phyloP scores from a whole-genome alignment of 2,113 vertebrate genomes.

The Amphiprion ocellaris region DNA sequence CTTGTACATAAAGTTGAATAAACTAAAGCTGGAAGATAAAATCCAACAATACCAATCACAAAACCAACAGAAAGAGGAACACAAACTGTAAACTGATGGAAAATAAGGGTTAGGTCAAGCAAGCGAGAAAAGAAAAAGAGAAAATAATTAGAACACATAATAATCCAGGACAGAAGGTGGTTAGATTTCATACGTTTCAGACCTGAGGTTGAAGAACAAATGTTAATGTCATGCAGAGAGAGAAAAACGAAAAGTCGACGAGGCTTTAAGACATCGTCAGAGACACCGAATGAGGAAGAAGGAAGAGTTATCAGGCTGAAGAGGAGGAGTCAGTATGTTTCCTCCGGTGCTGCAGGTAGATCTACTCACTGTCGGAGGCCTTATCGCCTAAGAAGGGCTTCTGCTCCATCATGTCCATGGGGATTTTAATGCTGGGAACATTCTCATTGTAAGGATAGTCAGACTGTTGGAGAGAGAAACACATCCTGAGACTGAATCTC shows the following conservation, averaged over 20 bases:
- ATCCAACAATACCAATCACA: neutral
- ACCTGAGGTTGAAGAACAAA: neutral
- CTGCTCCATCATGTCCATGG: conserved; percentile 99
- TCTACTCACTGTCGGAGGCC: conserved; percentile 97
- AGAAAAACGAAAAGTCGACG: neutral
- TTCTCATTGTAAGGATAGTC: conserved; percentile 98
- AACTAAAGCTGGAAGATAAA: too few relatives aligned
- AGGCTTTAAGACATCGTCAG: conserved; percentile 5
- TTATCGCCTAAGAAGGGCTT: conserved; percentile 98
- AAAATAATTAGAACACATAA: neutral
- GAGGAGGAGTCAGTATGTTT: neutral
- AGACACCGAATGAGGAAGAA: conserved; percentile 4
- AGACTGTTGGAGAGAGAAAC: conserved; percentile 91
- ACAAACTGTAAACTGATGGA: neutral
- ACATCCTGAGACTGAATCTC: conserved; percentile 44
- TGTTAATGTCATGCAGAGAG: conserved; percentile 36
- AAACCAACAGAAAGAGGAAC: neutral
- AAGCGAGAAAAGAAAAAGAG: neutral
- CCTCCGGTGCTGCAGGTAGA: conserved; percentile 66
- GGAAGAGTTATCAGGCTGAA: conserved; percentile 7
- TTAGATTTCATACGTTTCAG: conserved; percentile 29
- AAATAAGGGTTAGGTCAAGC: neutral
- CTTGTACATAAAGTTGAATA: too few relatives aligned
- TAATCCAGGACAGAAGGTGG: neutral
- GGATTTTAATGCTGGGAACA: conserved; percentile 99